Base-by-base conservation (phyloP, 1,140 invertebrate genomes). In the Paraescarpia echinospica region DNA sequence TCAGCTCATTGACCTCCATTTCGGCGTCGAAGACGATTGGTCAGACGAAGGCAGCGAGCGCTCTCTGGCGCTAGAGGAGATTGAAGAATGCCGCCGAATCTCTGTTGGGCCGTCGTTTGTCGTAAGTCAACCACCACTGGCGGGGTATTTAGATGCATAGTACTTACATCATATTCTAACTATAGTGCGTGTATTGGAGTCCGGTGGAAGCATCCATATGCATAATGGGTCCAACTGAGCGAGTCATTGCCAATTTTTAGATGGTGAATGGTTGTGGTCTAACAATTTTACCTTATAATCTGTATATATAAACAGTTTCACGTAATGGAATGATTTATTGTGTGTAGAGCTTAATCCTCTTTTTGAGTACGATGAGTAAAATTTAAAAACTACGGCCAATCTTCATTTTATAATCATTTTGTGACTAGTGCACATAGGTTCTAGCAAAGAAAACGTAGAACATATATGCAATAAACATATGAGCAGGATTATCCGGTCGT, bases 1-100 rank as follows among this genome's bases (percentile, higher is more conserved):
- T 33, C 27, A 93, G 93, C 12, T 92, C n/a, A 35, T 93, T 41
- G 93, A 93, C 91, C 88, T 93, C 89, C 51, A 92, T 91, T 94
- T 93, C 93, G 93, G 93, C n/a, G 90, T 93, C 5, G 35, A 35
- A 35, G 33, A 92, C 90, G 93, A 93, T 34, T 91, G 89, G 33
- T 33, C 91, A 35, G 34, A 89, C 27, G 88, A 27, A 34, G 34
- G 34, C 8, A 93, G 8, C 14, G 41, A 90, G 90, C 33, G 91
- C 35, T 22, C 88, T 33, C n/a, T 92, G 59, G 88, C 59, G n/a
- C 31, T 88, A 1, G 77, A 48, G 4, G 41, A 92, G 8, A 88
- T 92, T 12, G 90, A 89, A 92, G 33, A 92, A 5, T 93, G 93
- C 92, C 77, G 1, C n/a, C 27, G 34, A 33, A 59, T 91, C 31